phyloP scores from a whole-genome alignment of 1,140 invertebrate species.

The Ruditapes philippinarum region DNA sequence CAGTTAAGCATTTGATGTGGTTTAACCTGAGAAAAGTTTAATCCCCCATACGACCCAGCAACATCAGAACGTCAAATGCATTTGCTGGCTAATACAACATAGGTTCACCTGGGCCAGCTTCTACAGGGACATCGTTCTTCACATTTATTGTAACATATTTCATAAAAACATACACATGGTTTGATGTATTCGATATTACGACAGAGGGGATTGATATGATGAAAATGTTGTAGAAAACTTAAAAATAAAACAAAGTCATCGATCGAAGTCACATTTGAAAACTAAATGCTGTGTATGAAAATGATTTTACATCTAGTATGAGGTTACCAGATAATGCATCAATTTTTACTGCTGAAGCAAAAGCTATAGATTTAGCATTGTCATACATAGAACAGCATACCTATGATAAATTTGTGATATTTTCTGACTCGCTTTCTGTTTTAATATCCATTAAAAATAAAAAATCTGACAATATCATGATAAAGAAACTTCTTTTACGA shows the following conservation, averaged over 20 bases:
- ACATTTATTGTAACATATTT: constrained; percentile 28
- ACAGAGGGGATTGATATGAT: background rate
- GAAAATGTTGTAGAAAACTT: constrained; percentile 15
- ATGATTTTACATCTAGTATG: too few relatives aligned
- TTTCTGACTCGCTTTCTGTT: too few relatives aligned
- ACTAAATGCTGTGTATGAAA: background rate
- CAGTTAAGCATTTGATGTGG: background rate
- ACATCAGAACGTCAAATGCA: constrained; percentile 33
- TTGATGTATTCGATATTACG: background rate
- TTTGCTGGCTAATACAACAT: constrained; percentile 39
- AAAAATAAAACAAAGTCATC: background rate
- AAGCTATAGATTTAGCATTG: too few relatives aligned
- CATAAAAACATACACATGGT: background rate
- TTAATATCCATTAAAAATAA: too few relatives aligned
- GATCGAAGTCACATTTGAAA: background rate
- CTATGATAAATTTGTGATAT: too few relatives aligned
- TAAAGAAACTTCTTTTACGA: too few relatives aligned
- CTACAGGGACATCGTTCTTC: constrained; percentile 26
- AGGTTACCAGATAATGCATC: too few relatives aligned
- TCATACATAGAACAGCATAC: too few relatives aligned
- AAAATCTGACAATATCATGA: too few relatives aligned
- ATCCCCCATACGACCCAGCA: too few relatives aligned
- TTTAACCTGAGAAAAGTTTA: background rate
- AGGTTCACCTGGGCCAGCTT: constrained; percentile 36
- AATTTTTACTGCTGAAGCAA: too few relatives aligned